Base-by-base conservation (phyloP, 2,797 vertebrate species). In the Fistularia commersonii region DNA sequence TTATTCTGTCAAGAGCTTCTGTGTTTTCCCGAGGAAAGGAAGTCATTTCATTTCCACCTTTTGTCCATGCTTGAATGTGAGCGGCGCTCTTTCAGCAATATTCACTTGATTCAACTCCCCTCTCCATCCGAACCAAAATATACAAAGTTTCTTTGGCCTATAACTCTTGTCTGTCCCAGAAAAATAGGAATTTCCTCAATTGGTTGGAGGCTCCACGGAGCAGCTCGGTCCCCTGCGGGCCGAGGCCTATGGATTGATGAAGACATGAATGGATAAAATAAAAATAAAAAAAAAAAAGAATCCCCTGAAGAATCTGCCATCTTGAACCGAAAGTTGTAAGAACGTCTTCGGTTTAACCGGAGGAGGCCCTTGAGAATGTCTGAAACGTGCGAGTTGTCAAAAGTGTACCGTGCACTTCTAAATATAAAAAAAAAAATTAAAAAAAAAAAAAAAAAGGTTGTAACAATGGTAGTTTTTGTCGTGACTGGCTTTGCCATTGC, bases 1-100 rank as follows among this genome's bases (percentile, higher is more conserved):
- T 98, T 97, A 95, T 97, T 96, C 93, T 95, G 93, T 94, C 93
- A 88, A 91, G 93, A 94, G 93, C 91, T 87, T 72, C 87, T 65
- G 80, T 90, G 90, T 87, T 90, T 93, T 93, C 90, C 91, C 90
- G 80, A 32, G 45, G 81, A 93, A 92, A 95, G 97, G 96, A 98
- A 96, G 93, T 96, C 94, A 93, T 95, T 97, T 98, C 95, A 98
- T 98, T 99, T 99, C 97, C 97, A 95, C 93, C 94, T 94, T 98
- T 99, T 99, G 96, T 99, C 92, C 90, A 78, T 40, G 87, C 80
- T 82, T 95, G 92, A 96, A 96, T 96, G 94, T 74, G 91, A 96
- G 89, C 92, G 92, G 82, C 93, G 94, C 93, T 96, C 94, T 93
- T 93, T 97, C 95, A 96, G 97, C 95, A 97, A 97, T 98, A 98